Evolutionary conservation across 2,113 vertebrate species (phyloP), one percentile per base, ranked within the genome.

Genomic region (Ammospiza caudacuta): DNA sequence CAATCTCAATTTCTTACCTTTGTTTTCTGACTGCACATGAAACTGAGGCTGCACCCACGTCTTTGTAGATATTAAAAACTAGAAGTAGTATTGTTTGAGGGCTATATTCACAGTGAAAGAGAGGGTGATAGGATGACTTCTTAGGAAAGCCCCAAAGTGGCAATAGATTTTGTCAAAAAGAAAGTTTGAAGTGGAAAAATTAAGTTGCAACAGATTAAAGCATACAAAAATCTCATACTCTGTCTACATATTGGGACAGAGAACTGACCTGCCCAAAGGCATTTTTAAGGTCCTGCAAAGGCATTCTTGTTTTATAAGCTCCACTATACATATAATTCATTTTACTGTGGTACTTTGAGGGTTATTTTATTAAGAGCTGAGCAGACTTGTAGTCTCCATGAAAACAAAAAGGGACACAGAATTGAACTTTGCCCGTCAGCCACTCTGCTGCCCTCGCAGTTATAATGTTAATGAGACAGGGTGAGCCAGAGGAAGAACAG

Each of bases 401-500:
- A 83, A 89, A 88, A 76, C 5, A 5, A 44, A 87, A 84, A 79
- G n/a, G 90, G 83, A 92, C 75, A 58, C 12, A 6, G 76, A 83
- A 55, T 11, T 92, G 79, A 97, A 85, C 75, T 86, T 67, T 90
- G 79, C 63, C 88, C 2, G 3, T 85, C 83, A 80, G 79, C 54
- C 46, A 37, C 70, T 91, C 70, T 43, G 22, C 63, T 70, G 29
- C 51, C 35, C 75, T 74, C 1, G 0, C 46, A 62, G 55, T 51
- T 83, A 66, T 43, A 51, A 94, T 12, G 27, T 85, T 86, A 97
- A 92, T 46, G 72, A 92, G 92, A 86, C 76, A 94, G 76, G 90
- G 90, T 79, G 88, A 94, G 67, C 58, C 1, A 1, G 92, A 96
- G 83, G 94, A 94, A 92, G 95, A 95, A 58, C 88, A 94, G 90